Conservation (phyloP, 2,113 vertebrate species). For the Polypterus bichir region DNA sequence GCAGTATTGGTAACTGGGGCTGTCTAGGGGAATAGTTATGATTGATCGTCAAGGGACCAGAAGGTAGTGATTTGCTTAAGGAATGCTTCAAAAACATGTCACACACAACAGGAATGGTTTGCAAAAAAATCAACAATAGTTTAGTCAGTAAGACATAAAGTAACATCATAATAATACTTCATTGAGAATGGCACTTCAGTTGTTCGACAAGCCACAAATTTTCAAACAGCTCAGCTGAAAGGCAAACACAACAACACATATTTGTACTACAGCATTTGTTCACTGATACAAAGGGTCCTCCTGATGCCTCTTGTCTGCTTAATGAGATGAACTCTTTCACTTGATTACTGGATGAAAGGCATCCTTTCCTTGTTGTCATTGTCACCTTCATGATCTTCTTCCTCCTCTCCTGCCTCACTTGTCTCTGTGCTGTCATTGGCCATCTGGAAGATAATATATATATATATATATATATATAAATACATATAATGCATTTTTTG, state of each 20-base stretch:
- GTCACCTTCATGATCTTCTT: slow-evolving; percentile 91
- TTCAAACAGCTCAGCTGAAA: slow-evolving; percentile 57
- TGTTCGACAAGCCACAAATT: slow-evolving; percentile 33
- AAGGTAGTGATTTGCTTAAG: slow-evolving; percentile 2
- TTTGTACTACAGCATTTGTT: slow-evolving; percentile 66
- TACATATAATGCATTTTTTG: too few relatives aligned
- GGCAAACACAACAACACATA: slow-evolving; percentile 59
- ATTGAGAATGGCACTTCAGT: slow-evolving; percentile 63
- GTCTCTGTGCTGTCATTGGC: slow-evolving; percentile 97
- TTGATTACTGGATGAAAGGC: slow-evolving; percentile 87
- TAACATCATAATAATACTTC: slow-evolving; percentile 26
- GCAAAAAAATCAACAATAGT: slow-evolving; percentile 19
- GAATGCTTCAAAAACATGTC: not conserved
- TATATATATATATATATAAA: too few relatives aligned
- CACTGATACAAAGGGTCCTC: slow-evolving; percentile 49
- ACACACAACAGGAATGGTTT: slow-evolving; percentile 6
- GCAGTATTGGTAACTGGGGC: too few relatives aligned
- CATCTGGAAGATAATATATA: slow-evolving; percentile 56
- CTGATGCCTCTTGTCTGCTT: not conserved
- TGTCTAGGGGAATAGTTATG: too few relatives aligned
- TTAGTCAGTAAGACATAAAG: slow-evolving; percentile 20
- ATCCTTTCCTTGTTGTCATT: slow-evolving; percentile 91
- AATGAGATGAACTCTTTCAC: not conserved
- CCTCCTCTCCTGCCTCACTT: slow-evolving; percentile 92
- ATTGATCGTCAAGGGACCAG: too few relatives aligned